phyloP scores from a whole-genome alignment of 2,888 invertebrate species.

The Exocentrus adspersus region DNA sequence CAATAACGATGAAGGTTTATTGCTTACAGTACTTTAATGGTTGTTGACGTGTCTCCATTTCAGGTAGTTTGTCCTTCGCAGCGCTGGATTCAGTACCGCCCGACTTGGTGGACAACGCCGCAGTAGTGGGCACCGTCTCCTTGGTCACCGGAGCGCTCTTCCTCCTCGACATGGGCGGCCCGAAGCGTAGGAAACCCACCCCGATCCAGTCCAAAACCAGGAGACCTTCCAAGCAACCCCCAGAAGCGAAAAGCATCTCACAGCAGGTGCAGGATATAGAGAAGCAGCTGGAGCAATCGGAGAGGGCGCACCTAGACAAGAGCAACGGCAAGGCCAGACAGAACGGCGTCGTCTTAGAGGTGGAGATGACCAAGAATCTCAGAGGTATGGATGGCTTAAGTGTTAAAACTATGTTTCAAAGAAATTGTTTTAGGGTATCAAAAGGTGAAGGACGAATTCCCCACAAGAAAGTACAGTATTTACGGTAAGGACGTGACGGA shows the following conservation, averaged over 20 bases:
- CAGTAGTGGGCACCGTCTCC: conserved; percentile 75
- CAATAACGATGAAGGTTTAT: too few relatives aligned
- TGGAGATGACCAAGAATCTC: conserved; percentile 32
- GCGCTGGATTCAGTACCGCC: conserved; percentile 77
- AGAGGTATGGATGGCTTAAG: conserved; percentile 34
- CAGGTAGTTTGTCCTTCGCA: conserved; percentile 76
- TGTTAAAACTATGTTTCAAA: neutral
- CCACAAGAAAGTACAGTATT: conserved; percentile 56
- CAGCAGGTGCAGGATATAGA: conserved; percentile 51
- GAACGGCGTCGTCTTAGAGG: conserved; percentile 29
- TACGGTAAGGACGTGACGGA: conserved; percentile 56
- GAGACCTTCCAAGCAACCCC: conserved; percentile 27
- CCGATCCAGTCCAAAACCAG: conserved; percentile 34
- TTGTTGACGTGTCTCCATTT: too few relatives aligned
- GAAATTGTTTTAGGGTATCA: conserved; percentile 45
- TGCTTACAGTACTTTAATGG: too few relatives aligned
- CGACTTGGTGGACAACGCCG: conserved; percentile 76
- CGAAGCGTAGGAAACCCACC: conserved; percentile 63
- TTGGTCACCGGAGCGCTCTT: conserved; percentile 75
- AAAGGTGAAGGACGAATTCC: conserved; percentile 51
- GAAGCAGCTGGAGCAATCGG: conserved; percentile 39
- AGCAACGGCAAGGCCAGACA: conserved; percentile 23
- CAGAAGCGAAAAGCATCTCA: conserved; percentile 40
- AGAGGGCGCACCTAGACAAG: conserved; percentile 32
- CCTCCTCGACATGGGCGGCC: conserved; percentile 74